These are phyloP conservation scores for Lapara coniferarum DNA, from an alignment of 2,888 invertebrate species.

Conservation along the genomic window DNA sequence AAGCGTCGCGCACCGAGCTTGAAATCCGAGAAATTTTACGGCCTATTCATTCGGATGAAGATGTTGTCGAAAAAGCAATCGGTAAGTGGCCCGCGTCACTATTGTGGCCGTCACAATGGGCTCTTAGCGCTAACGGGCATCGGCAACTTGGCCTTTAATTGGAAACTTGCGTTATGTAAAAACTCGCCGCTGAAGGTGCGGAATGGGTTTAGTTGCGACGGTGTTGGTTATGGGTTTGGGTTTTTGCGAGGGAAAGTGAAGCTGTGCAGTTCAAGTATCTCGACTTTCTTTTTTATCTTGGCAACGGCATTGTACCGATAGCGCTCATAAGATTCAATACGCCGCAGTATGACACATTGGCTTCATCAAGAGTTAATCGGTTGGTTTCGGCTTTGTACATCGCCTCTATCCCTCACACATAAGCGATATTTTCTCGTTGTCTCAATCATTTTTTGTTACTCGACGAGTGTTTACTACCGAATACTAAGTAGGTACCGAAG, in stretches of 20 bases:
- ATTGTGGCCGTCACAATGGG: slow-evolving; percentile 61
- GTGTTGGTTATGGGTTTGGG: neutral
- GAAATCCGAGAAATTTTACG: slow-evolving; percentile 59
- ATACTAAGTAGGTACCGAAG: too few relatives aligned
- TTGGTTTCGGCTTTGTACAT: too few relatives aligned
- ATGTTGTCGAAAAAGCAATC: slow-evolving; percentile 68
- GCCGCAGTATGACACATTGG: too few relatives aligned
- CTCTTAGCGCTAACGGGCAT: slow-evolving; percentile 50
- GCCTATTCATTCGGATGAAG: slow-evolving; percentile 77
- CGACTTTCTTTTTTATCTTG: too few relatives aligned
- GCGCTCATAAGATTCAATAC: too few relatives aligned
- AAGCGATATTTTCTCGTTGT: too few relatives aligned
- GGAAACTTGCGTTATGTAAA: slow-evolving; percentile 22
- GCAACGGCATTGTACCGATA: too few relatives aligned
- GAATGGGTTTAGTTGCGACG: slow-evolving; percentile 16
- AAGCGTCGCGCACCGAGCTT: slow-evolving; percentile 31
- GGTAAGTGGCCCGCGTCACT: slow-evolving; percentile 48
- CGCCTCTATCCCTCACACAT: too few relatives aligned
- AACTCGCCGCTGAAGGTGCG: slow-evolving; percentile 23
- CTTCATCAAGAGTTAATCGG: too few relatives aligned
- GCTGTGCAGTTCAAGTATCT: too few relatives aligned
- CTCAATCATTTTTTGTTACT: too few relatives aligned
- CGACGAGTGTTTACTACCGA: too few relatives aligned
- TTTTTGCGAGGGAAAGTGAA: neutral
- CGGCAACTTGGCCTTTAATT: slow-evolving; percentile 36